Conservation (phyloP, 2,797 vertebrate genomes). For the Syndactyla subalaris region DNA sequence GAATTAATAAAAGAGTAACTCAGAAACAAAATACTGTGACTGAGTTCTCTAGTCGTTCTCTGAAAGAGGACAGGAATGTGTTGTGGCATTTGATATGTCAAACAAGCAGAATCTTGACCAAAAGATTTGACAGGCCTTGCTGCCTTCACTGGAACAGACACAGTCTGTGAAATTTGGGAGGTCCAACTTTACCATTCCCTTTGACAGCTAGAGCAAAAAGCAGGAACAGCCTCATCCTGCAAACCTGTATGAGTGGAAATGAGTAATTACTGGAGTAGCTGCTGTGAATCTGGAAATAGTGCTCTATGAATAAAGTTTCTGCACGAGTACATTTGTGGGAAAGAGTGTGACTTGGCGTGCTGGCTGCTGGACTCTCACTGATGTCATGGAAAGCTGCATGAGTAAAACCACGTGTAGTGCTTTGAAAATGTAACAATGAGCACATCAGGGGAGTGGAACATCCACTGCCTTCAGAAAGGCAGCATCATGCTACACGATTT, state of each 20-base stretch:
- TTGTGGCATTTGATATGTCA: background rate
- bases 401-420: background rate
- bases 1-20: background rate
- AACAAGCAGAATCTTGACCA: background rate
- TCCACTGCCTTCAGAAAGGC: background rate
- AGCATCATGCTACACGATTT: background rate
- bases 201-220: background rate
- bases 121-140: background rate
- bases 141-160: background rate
- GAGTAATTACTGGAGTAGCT: background rate
- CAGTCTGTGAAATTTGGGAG: background rate
- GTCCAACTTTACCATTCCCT: background rate
- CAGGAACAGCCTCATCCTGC: background rate
- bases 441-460: background rate
- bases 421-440: background rate
- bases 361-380: background rate
- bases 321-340: background rate
- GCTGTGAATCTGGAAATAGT: background rate
- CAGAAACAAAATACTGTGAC: background rate
- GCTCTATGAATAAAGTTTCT: background rate
- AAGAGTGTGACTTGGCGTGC: background rate
- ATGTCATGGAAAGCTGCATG: background rate
- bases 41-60: background rate
- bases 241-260: accelerated
- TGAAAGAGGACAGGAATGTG: background rate